These are phyloP conservation scores for Gallirallus australis DNA, from an alignment of 2,797 vertebrate species.

Conservation along the genomic window DNA sequence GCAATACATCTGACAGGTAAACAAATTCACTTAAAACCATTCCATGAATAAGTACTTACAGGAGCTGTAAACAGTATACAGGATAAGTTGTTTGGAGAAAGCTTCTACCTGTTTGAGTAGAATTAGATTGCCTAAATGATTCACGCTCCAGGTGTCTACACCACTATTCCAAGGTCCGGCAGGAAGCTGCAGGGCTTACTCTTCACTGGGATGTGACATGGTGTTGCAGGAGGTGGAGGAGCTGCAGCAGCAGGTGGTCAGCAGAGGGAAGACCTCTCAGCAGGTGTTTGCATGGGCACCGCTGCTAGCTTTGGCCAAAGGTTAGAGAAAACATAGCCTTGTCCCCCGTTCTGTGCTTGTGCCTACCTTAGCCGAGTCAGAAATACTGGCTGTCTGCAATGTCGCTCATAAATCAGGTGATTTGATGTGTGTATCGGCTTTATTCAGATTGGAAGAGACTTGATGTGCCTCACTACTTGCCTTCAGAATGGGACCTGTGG, in stretches of 20 bases:
- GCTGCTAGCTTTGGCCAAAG: background rate
- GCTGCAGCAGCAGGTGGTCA: background rate
- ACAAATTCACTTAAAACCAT: background rate
- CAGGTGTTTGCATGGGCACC: background rate
- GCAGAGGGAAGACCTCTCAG: background rate
- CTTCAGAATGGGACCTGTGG: accelerated
- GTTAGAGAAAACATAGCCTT: background rate
- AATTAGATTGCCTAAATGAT: background rate
- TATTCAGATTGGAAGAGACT: background rate
- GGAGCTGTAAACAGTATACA: background rate
- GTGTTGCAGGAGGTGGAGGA: background rate
- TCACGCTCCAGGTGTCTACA: background rate
- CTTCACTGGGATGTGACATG: background rate
- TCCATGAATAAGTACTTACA: background rate
- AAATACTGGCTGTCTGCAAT: background rate
- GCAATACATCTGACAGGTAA: background rate
- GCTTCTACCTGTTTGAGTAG: background rate
- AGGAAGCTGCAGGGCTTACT: background rate
- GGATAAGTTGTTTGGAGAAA: background rate
- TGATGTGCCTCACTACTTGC: background rate
- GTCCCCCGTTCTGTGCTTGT: background rate
- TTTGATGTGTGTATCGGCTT: background rate
- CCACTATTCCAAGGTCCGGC: background rate
- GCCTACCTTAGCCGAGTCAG: background rate
- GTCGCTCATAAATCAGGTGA: background rate